These are phyloP conservation scores for Pseudomyrmex pallidus DNA, from an alignment of 1,140 invertebrate species.

Conservation along the genomic window DNA sequence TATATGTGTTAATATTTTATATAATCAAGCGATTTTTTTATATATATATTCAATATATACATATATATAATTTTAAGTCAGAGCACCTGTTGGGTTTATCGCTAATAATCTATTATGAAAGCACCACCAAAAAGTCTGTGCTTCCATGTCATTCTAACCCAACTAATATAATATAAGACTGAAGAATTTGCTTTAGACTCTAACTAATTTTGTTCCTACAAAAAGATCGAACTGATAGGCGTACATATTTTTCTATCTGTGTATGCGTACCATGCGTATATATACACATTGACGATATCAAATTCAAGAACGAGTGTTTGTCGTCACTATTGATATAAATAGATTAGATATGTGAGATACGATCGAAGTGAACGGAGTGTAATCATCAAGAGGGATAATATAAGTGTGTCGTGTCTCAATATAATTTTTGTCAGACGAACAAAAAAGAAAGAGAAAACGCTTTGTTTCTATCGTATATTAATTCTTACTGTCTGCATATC, in stretches of 20 bases:
- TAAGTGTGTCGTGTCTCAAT: too few relatives aligned
- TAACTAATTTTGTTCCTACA: slow-evolving; percentile 60
- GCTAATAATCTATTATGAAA: slow-evolving; percentile 60
- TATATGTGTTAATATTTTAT: slow-evolving; percentile 51
- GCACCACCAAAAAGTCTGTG: slow-evolving; percentile 70
- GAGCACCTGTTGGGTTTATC: slow-evolving; percentile 83
- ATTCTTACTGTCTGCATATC: slow-evolving; percentile 7
- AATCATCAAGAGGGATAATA: not conserved
- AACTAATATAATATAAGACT: slow-evolving; percentile 68
- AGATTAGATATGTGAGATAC: slow-evolving; percentile 20
- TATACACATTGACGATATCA: not conserved
- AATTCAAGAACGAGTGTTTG: not conserved
- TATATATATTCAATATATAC: too few relatives aligned
- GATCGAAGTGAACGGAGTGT: not conserved
- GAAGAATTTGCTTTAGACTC: slow-evolving; percentile 61
- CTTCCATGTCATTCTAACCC: slow-evolving; percentile 75
- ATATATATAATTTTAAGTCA: slow-evolving; percentile 61
- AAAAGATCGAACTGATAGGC: slow-evolving; percentile 29
- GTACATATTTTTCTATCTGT: slow-evolving; percentile 1
- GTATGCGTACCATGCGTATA: not conserved
- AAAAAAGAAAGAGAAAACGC: not conserved
- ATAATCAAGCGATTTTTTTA: slow-evolving; percentile 50
- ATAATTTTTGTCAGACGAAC: slow-evolving; percentile 2
- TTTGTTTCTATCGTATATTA: slow-evolving; percentile 32
- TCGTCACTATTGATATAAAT: not conserved